Conservation (phyloP, 2,113 vertebrate species). For the Ictidomys tridecemlineatus region DNA sequence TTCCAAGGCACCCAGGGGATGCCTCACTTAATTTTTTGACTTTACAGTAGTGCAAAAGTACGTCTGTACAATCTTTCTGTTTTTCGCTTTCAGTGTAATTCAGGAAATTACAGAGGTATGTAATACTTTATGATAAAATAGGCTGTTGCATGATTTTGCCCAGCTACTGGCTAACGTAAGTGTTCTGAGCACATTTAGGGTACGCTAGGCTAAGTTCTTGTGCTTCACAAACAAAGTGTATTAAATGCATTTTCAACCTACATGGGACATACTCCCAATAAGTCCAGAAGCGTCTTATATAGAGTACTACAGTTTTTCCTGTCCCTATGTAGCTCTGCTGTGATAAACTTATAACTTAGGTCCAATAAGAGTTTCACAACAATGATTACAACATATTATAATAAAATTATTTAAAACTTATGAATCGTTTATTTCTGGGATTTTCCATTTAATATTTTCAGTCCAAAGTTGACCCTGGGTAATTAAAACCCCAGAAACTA, state of each 20-base stretch:
- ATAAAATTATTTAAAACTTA: background rate
- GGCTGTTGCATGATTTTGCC: background rate
- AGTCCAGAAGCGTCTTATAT: background rate
- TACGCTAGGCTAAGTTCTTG: background rate
- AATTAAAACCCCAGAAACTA: background rate
- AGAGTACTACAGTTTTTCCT: background rate
- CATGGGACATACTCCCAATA: background rate
- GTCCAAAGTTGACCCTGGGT: background rate
- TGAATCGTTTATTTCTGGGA: background rate
- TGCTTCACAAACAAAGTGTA: too few species aligned
- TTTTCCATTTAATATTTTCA: background rate
- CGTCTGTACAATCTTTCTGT: background rate
- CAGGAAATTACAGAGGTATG: background rate
- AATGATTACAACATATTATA: background rate
- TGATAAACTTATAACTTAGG: background rate
- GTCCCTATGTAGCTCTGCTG: background rate
- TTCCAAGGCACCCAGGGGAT: background rate
- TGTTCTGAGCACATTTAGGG: background rate
- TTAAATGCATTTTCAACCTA: background rate
- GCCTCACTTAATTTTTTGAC: background rate
- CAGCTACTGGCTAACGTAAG: background rate
- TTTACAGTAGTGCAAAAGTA: background rate
- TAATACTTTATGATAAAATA: background rate
- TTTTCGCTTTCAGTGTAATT: background rate
- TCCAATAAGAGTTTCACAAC: background rate